Base-by-base conservation (phyloP, 2,888 invertebrate species). In the Amaurobius ferox region DNA sequence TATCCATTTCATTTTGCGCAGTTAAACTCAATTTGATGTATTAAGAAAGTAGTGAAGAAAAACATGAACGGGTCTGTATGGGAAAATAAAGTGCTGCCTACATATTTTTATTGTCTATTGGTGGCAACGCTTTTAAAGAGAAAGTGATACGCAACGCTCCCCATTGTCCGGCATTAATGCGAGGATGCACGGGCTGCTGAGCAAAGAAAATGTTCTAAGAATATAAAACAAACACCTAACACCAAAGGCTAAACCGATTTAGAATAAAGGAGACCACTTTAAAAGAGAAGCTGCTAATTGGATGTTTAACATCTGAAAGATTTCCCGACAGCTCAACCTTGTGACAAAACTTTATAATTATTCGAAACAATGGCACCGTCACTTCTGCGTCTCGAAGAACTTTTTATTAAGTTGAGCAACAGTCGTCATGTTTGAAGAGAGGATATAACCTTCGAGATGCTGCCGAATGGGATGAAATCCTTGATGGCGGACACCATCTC, bases 251-350 rank as follows among this genome's bases (percentile, higher is more conserved):
- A 55, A 55, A 23, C 55, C 23, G 23, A 55, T 55, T 55, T 23
- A 5, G 7, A 55, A 23, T 23, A 55, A 55, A 55, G 11, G 23
- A 55, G 23, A 55, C 23, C 5, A 6, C 19, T 55, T 6, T 16
- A 55, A 55, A 55, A 23, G 55, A 11, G 55, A 55, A 55, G 11
- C 55, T 23, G 23, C 16, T 55, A 55, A 55, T 23, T 55, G 55
- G 55, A 23, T 55, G 11, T 23, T 55, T 55, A 55, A 23, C 55
- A 55, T 55, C 55, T 23, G 55, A 55, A 55, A 55, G 55, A 55
- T 23, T 5, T 1, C 11, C 23, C 55, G 55, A 55, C 23, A 23
- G 5, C n/a, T 44, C 23, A 23, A 23, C 55, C 55, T 55, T 55
- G 55, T 55, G 55, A 55, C 55, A 55, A 23, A 55, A 11, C 19